These are phyloP conservation scores for Drosophila grimshawi DNA, from an alignment of 1,140 invertebrate species.

Conservation along the genomic window DNA sequence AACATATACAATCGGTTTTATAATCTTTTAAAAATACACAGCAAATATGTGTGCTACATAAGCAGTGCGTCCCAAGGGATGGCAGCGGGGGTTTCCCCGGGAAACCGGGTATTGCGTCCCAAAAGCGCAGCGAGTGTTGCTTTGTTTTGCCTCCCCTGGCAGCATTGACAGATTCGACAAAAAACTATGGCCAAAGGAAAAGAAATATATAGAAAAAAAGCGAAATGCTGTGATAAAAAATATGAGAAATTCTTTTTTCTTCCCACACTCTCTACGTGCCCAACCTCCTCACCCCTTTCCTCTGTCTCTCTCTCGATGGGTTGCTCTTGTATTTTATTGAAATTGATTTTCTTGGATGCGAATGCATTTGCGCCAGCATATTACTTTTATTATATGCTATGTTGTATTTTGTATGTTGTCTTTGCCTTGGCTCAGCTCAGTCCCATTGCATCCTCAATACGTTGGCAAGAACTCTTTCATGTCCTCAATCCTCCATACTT, in stretches of 20 bases:
- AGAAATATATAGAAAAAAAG: slow-evolving; percentile 21
- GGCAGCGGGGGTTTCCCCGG: no score
- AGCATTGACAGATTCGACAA: slow-evolving; percentile 79
- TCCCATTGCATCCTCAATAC: slow-evolving; percentile 34
- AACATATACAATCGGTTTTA: slow-evolving; percentile 56
- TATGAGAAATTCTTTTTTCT: slow-evolving; percentile 48
- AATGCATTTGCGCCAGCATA: slow-evolving; percentile 82
- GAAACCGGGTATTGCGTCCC: slow-evolving; percentile 37
- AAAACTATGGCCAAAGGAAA: slow-evolving; percentile 68
- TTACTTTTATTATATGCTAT: slow-evolving; percentile 83
- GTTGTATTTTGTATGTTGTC: slow-evolving; percentile 44
- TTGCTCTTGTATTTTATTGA: slow-evolving; percentile 79
- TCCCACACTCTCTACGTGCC: slow-evolving; percentile 4
- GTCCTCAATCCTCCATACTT: background rate
- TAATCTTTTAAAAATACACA: slow-evolving; percentile 83
- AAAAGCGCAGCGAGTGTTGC: slow-evolving; percentile 68
- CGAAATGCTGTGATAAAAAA: slow-evolving; percentile 63
- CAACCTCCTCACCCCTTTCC: no score
- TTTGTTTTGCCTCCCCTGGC: slow-evolving; percentile 65
- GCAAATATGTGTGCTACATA: slow-evolving; percentile 70
- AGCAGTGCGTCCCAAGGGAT: slow-evolving; percentile 25
- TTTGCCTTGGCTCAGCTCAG: slow-evolving; percentile 18
- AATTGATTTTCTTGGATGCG: slow-evolving; percentile 80
- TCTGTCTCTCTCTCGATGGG: slow-evolving; percentile 22
- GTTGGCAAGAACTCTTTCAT: slow-evolving; percentile 8